A percentile compares a stretch with the other conserved stretches of the same genome.
phyloP scores from a whole-genome alignment of 2,888 invertebrate genomes.

The Thereva unica region DNA sequence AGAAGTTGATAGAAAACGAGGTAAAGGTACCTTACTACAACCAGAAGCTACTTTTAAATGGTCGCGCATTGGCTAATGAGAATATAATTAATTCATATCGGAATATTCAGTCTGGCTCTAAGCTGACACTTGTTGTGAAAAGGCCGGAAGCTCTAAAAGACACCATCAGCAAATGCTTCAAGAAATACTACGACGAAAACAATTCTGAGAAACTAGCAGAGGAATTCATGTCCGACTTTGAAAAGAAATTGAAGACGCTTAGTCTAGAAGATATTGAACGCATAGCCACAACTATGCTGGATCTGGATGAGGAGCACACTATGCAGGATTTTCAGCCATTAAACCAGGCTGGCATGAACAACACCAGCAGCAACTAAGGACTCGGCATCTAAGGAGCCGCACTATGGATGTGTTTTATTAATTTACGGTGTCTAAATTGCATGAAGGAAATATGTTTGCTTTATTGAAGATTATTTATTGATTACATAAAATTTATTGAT shows the following conservation, averaged over 20 bases:
- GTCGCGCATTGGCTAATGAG: constrained; percentile 73
- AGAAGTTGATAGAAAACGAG: constrained; percentile 64
- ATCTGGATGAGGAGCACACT: too few species aligned
- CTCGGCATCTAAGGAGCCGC: too few species aligned
- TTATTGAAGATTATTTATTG: too few species aligned
- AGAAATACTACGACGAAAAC: constrained; percentile 64
- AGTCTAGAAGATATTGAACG: constrained; percentile 56
- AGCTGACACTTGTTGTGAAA: constrained; percentile 72
- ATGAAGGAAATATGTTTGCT: too few species aligned
- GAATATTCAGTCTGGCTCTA: constrained; percentile 74
- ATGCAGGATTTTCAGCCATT: too few species aligned
- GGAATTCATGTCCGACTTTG: constrained; percentile 55
- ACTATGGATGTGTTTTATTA: too few species aligned
- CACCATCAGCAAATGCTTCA: constrained; percentile 63
- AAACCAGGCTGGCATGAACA: too few species aligned
- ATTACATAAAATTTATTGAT: too few species aligned
- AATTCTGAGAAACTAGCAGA: constrained; percentile 62
- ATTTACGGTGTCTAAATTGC: too few species aligned
- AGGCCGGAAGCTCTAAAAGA: constrained; percentile 68
- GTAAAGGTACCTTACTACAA: too few species aligned
- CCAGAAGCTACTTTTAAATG: constrained; percentile 61
- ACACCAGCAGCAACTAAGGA: too few species aligned
- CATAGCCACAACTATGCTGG: constrained; percentile 44
- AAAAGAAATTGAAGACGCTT: constrained; percentile 50
- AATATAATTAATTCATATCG: constrained; percentile 71